Conservation (phyloP, 2,797 vertebrate genomes). For the Tolypeutes matacus region DNA sequence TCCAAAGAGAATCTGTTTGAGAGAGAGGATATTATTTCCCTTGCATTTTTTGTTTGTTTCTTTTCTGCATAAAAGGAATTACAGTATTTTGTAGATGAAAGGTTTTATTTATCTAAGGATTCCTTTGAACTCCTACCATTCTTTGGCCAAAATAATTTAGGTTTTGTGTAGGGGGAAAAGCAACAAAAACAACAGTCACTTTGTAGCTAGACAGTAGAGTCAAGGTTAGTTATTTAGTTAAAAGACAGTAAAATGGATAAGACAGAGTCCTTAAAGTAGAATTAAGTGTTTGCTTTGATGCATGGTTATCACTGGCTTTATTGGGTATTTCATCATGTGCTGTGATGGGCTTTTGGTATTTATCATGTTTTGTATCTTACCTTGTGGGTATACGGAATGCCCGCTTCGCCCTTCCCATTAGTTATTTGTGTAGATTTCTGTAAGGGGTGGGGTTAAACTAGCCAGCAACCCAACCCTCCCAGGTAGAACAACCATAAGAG, state of each 20-base stretch:
- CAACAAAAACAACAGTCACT: background rate
- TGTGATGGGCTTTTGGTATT: slow-evolving; percentile 10
- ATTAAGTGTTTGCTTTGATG: slow-evolving; percentile 44
- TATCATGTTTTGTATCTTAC: slow-evolving; percentile 9
- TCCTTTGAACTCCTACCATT: slow-evolving; percentile 54
- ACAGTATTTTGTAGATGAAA: slow-evolving; percentile 75
- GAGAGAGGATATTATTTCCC: slow-evolving; percentile 64
- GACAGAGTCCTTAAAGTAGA: background rate
- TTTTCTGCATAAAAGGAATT: slow-evolving; percentile 71
- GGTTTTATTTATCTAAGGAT: slow-evolving; percentile 48
- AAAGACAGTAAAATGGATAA: slow-evolving; percentile 64
- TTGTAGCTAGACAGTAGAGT: background rate
- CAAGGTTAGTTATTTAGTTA: slow-evolving; percentile 38
- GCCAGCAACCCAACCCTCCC: too few relatives aligned
- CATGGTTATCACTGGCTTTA: slow-evolving; percentile 50
- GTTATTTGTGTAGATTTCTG: too few relatives aligned
- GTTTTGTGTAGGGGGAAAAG: background rate
- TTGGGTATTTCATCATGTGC: slow-evolving; percentile 58
- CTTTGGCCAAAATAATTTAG: slow-evolving; percentile 57
- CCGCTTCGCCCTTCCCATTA: too few relatives aligned
- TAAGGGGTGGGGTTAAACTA: too few relatives aligned
- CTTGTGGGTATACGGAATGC: background rate
- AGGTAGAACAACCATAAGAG: too few relatives aligned
- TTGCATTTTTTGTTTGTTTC: slow-evolving; percentile 52
- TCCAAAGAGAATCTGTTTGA: background rate